A percentile compares a stretch with the other conserved stretches of the same genome.
Evolutionary conservation across 2,888 invertebrate genomes (phyloP).

Genomic region (Pseudococcus longispinus): DNA sequence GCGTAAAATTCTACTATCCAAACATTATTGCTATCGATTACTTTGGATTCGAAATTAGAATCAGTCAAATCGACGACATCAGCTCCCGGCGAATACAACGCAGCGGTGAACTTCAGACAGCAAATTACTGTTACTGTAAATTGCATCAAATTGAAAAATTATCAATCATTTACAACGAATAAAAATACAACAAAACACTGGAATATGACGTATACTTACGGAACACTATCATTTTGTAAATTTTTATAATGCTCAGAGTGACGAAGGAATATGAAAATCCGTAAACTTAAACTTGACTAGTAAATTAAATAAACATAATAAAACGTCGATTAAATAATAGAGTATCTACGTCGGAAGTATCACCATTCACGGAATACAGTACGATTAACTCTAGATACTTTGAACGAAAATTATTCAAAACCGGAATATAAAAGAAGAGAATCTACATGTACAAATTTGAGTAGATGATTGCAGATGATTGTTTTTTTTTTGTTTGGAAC

Average conservation of each 20-base stretch:
- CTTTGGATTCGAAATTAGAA: conserved; percentile 83
- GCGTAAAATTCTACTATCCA: conserved; percentile 98
- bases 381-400: neutral
- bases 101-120: neutral
- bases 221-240: neutral
- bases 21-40: conserved; percentile 81
- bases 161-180: neutral
- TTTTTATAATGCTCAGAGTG: neutral
- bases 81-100: conserved; percentile 67
- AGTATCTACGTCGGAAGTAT: neutral
- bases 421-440: neutral
- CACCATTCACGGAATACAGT: neutral
- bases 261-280: neutral
- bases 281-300: neutral
- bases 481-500: neutral
- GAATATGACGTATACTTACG: neutral
- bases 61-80: conserved; percentile 87
- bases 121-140: conserved; percentile 10
- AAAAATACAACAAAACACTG: too few species aligned
- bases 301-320: neutral
- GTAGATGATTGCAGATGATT: neutral
- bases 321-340: neutral
- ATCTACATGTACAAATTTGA: conserved; percentile 17
- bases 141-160: neutral
- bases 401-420: neutral